Evolutionary conservation across 2,113 vertebrate species (phyloP).

Genomic region (Chelonoidis abingdonii): DNA sequence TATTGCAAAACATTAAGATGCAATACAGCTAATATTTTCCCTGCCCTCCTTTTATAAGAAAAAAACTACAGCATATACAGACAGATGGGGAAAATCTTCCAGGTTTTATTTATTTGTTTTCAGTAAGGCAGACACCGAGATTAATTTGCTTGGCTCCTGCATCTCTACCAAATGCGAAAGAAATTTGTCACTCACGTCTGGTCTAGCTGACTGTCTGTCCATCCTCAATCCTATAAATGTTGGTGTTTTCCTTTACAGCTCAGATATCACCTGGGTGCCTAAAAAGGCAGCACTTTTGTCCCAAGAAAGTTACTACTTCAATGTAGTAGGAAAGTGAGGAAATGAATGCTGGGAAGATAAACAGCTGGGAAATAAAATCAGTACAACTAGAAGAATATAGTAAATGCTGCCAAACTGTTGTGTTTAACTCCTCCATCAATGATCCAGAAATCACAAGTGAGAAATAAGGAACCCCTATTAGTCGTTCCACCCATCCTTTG

Average conservation of each 20-base stretch:
- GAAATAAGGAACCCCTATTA: background rate
- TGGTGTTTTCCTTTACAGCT: background rate
- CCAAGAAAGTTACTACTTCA: background rate
- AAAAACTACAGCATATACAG: constrained; percentile 44
- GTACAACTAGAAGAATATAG: background rate
- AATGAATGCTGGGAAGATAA: background rate
- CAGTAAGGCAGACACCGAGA: constrained; percentile 31
- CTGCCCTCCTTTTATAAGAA: background rate
- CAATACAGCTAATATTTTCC: constrained; percentile 18
- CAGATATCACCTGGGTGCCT: background rate
- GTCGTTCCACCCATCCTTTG: constrained; percentile 15
- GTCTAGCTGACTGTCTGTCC: background rate
- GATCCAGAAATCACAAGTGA: background rate
- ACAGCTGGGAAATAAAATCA: constrained; percentile 45
- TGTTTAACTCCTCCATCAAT: background rate
- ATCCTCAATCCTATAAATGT: accelerated
- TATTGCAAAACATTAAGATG: constrained; percentile 8
- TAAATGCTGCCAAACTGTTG: background rate
- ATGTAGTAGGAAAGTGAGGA: background rate
- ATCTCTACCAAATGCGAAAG: background rate
- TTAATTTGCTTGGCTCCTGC: constrained; percentile 38
- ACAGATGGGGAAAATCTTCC: constrained; percentile 59
- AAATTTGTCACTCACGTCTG: background rate
- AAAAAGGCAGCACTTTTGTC: background rate
- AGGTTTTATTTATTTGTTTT: constrained; percentile 60